phyloP scores from a whole-genome alignment of 2,113 vertebrate species.

The Patagioenas fasciata region DNA sequence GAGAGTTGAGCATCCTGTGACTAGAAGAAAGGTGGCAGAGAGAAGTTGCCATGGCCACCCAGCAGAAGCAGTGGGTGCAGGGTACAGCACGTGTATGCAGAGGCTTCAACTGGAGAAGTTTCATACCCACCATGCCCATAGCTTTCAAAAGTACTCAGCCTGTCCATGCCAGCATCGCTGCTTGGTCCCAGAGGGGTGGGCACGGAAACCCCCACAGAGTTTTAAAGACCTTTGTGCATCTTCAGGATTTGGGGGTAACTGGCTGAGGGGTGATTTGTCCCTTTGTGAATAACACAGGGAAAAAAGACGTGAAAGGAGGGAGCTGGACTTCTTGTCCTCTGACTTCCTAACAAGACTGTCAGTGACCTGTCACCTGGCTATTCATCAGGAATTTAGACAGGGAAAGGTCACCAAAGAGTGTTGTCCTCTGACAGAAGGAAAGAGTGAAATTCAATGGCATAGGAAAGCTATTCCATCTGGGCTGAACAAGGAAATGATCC shows the following conservation, averaged over 20 bases:
- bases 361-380: background rate
- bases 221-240: background rate
- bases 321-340: background rate
- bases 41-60: background rate
- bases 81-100: fast-evolving
- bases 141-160: background rate
- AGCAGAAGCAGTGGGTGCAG: background rate
- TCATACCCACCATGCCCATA: fast-evolving
- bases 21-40: background rate
- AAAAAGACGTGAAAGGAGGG: background rate
- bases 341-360: background rate
- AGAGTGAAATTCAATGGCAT: background rate
- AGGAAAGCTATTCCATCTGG: background rate
- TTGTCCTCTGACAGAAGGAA: background rate
- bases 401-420: background rate
- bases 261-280: background rate
- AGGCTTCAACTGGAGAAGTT: background rate
- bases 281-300: background rate
- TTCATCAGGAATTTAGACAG: background rate
- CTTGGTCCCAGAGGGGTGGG: background rate
- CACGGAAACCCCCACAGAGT: fast-evolving
- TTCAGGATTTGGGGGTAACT: background rate
- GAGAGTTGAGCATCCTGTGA: background rate
- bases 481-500: background rate
- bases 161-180: background rate